Conservation (phyloP, 2,797 vertebrate genomes). For the Hemibagrus guttatus region DNA sequence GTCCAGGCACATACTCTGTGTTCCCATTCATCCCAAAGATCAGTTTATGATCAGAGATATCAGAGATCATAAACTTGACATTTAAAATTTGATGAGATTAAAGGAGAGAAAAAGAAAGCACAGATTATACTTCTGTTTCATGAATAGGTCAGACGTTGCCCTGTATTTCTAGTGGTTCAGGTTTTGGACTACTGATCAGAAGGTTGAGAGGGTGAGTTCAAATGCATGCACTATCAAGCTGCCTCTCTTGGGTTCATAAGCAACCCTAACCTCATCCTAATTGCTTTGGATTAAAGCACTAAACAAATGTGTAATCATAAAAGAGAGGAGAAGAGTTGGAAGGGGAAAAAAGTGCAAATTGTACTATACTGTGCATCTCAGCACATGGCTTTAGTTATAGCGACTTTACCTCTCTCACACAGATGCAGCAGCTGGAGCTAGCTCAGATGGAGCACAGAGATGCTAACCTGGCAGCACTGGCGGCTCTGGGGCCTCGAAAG, state of each 20-base stretch:
- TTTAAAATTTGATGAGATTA: neutral
- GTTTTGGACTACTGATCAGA: neutral
- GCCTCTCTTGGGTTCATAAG: neutral
- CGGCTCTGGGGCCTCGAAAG: constrained; percentile 91
- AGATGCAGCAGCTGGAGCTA: constrained; percentile 90
- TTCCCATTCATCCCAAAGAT: neutral
- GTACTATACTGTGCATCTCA: neutral
- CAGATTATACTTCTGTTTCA: neutral
- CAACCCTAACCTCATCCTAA: neutral
- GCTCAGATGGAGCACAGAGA: constrained; percentile 87
- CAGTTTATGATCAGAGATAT: neutral
- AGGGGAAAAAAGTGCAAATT: too few species aligned
- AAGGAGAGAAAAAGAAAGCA: neutral
- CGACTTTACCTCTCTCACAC: constrained; percentile 22
- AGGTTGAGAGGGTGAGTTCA: neutral
- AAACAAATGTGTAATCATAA: neutral
- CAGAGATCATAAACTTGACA: too few species aligned
- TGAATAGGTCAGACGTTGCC: neutral
- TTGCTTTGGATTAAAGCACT: neutral
- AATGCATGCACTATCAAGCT: neutral
- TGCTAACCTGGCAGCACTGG: constrained; percentile 90
- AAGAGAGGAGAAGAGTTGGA: neutral
- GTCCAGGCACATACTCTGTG: neutral
- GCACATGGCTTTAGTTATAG: neutral
- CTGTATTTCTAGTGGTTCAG: neutral